phyloP scores from a whole-genome alignment of 1,140 invertebrate genomes.

The Limonius californicus region DNA sequence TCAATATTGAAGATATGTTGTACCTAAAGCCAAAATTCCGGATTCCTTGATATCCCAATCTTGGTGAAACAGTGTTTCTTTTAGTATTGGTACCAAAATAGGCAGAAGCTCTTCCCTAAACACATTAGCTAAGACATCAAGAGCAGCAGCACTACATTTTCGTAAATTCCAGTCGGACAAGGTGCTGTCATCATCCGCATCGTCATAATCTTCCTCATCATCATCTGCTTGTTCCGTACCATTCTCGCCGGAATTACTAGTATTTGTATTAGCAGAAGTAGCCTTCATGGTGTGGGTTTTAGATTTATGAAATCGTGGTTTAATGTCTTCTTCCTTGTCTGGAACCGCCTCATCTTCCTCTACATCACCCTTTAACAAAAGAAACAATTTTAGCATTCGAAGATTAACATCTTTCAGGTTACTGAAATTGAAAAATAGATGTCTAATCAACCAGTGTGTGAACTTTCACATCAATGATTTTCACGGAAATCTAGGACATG shows the following conservation, averaged over 20 bases:
- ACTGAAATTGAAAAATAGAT: no score
- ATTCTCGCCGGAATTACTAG: conserved; percentile 45
- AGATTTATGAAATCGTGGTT: conserved; percentile 93
- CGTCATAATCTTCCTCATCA: conserved; percentile 77
- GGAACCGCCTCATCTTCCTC: conserved; percentile 97
- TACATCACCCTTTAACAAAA: conserved; percentile 52
- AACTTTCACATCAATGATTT: no score
- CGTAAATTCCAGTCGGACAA: conserved; percentile 96
- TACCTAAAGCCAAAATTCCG: conserved; percentile 71
- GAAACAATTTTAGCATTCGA: not conserved
- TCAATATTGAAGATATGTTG: not conserved
- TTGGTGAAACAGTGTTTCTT: conserved; percentile 92
- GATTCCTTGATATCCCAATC: conserved; percentile 97
- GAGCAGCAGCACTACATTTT: conserved; percentile 96
- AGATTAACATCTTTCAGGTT: no score
- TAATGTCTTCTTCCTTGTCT: conserved; percentile 96
- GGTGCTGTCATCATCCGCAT: conserved; percentile 87
- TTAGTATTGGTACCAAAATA: conserved; percentile 91
- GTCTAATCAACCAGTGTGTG: no score
- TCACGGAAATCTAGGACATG: no score
- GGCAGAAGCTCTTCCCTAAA: conserved; percentile 94
- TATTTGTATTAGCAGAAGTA: conserved; percentile 27
- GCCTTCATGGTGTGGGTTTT: conserved; percentile 66
- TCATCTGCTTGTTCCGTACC: conserved; percentile 61
- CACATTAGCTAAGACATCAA: conserved; percentile 96